Evolutionary conservation across 2,888 invertebrate species (phyloP), one percentile per base, ranked within the genome.

Genomic region (Amiota communis): DNA sequence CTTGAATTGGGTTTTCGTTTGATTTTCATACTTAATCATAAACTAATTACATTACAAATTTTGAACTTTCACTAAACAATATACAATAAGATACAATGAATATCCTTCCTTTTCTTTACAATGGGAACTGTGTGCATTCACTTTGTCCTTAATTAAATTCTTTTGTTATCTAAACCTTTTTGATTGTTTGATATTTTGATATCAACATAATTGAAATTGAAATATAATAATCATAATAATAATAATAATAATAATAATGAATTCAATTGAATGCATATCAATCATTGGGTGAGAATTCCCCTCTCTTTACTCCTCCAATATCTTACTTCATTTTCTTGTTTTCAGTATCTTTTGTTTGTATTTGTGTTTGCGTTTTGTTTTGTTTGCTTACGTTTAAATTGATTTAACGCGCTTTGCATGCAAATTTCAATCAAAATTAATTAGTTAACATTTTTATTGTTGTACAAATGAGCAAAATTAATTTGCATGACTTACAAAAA

Each of bases 341-440:
- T 75, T 75, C 70, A n/a, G 12, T 56, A 59, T 77, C 76, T 81
- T 79, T 79, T 74, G 74, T 74, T 82, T 78, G 78, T 76, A 65
- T 15, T 76, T 36, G 17, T 61, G 17, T 17, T 63, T 74, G 48
- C 69, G n/a, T 64, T 46, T 64, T 23, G 23, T 23, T 23, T 46
- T 64, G 15, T 46, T 36, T 47, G 64, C 64, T 23, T 15, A 47
- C 13, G 15, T 20, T 59, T 57, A 81, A 86, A 87, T 86, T 87
- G 80, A 83, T 87, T 86, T 81, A 36, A 36, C 81, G 81, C 86
- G 82, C 82, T 86, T 83, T 80, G 86, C 87, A 88, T 87, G 87
- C 88, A 87, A 87, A 87, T 87, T 86, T 82, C 86, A 88, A 88
- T 87, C 88, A 86, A 87, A 87, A 87, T 87, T 87, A 87, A 87